phyloP scores from a whole-genome alignment of 2,113 vertebrate species.

The Saguinus midas region DNA sequence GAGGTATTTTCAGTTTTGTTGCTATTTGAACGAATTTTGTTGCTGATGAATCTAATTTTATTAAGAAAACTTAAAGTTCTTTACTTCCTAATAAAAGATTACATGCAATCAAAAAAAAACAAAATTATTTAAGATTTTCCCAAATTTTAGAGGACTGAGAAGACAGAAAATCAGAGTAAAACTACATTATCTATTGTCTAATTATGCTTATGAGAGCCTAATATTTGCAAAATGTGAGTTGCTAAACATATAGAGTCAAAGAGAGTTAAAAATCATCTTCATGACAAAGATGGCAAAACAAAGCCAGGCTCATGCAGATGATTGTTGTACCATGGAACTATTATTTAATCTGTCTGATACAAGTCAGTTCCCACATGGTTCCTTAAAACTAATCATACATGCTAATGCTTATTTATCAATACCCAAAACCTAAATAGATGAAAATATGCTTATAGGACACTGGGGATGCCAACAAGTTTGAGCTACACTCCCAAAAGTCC shows the following conservation, averaged over 20 bases:
- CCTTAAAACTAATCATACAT: background rate
- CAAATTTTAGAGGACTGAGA: background rate
- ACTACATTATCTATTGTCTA: background rate
- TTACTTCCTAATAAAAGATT: background rate
- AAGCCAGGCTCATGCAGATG: background rate
- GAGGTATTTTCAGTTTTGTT: background rate
- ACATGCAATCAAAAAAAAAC: background rate
- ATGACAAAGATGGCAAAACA: background rate
- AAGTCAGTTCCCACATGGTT: background rate
- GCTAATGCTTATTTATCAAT: conserved; percentile 16
- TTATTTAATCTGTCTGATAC: background rate
- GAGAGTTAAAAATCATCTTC: background rate
- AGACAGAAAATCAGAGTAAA: background rate
- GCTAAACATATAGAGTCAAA: background rate
- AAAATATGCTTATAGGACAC: background rate
- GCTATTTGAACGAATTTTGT: background rate
- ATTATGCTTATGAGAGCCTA: background rate
- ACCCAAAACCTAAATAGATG: background rate
- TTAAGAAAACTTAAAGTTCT: background rate
- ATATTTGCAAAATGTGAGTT: background rate
- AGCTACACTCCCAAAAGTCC: background rate
- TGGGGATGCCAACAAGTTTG: background rate
- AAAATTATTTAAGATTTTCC: background rate
- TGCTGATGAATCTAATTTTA: background rate
- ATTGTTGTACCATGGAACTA: background rate